Conservation (phyloP, 2,888 invertebrate species). For the Arenicola marina region DNA sequence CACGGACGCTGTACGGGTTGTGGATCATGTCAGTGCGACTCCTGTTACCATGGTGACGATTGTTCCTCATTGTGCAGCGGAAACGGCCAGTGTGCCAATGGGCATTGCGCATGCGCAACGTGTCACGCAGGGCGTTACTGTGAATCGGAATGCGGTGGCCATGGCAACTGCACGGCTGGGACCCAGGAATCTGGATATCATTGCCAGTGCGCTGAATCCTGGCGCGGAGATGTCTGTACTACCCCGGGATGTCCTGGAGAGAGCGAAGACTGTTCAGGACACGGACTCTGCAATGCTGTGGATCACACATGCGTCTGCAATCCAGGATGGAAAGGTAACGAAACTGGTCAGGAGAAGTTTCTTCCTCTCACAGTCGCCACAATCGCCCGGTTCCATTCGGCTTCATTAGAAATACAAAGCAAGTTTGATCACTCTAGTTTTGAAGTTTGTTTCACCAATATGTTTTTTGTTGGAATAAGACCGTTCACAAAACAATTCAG, state of each 20-base stretch:
- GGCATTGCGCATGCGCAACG: slow-evolving; percentile 39
- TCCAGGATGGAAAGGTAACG: slow-evolving; percentile 44
- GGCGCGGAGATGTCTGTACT: slow-evolving; percentile 41
- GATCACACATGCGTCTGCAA: slow-evolving; percentile 40
- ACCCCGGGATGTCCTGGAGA: slow-evolving; percentile 39
- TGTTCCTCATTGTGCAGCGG: slow-evolving; percentile 39
- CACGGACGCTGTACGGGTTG: slow-evolving; percentile 39
- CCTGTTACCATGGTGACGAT: slow-evolving; percentile 41
- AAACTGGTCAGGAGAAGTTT: too few relatives aligned
- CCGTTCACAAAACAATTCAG: too few relatives aligned
- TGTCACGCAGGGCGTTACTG: slow-evolving; percentile 42
- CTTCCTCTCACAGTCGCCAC: too few relatives aligned
- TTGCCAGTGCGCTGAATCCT: slow-evolving; percentile 39
- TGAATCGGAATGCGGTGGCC: slow-evolving; percentile 40
- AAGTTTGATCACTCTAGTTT: too few relatives aligned
- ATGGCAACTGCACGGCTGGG: slow-evolving; percentile 33
- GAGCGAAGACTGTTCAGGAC: slow-evolving; percentile 36
- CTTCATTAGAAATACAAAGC: too few relatives aligned
- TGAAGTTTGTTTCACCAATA: too few relatives aligned
- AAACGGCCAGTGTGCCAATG: slow-evolving; percentile 36
- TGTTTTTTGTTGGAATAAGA: too few relatives aligned
- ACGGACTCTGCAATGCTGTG: slow-evolving; percentile 42
- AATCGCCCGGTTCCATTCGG: too few relatives aligned
- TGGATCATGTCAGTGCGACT: slow-evolving; percentile 42
- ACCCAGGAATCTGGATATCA: neutral